Evolutionary conservation across 2,113 vertebrate genomes (phyloP).

Genomic region (Nothoprocta perdicaria): DNA sequence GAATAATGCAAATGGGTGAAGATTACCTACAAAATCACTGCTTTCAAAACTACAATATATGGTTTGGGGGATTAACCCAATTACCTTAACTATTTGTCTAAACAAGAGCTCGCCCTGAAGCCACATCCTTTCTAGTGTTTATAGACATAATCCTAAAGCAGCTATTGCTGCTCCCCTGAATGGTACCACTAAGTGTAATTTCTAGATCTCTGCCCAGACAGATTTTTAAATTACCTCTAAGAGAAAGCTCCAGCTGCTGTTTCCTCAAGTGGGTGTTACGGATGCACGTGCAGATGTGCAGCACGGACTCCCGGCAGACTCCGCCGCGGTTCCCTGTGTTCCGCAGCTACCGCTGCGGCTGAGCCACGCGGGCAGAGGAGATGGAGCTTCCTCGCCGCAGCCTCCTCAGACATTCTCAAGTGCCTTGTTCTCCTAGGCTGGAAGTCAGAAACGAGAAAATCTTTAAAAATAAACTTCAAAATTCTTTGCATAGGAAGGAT

Average conservation of each 20-base stretch:
- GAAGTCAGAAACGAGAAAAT: neutral
- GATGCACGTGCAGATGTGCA: accelerated
- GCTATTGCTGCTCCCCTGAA: accelerated
- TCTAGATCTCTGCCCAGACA: neutral
- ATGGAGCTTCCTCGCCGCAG: accelerated
- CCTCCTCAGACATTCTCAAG: accelerated
- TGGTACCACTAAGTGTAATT: accelerated
- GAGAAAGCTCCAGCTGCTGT: neutral
- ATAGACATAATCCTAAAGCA: accelerated
- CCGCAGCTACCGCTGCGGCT: neutral
- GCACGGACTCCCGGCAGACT: accelerated
- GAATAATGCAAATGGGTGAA: accelerated
- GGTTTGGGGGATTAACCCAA: accelerated
- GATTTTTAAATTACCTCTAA: neutral
- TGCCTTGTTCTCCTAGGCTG: accelerated
- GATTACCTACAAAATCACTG: accelerated
- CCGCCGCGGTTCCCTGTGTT: accelerated
- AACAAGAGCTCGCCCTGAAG: neutral
- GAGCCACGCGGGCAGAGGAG: neutral
- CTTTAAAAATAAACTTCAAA: neutral
- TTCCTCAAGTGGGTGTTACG: neutral
- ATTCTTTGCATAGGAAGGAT: neutral
- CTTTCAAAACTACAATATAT: accelerated
- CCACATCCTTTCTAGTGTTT: accelerated
- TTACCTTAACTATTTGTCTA: neutral